phyloP scores from a whole-genome alignment of 2,888 invertebrate genomes.

The Torymus auratus region DNA sequence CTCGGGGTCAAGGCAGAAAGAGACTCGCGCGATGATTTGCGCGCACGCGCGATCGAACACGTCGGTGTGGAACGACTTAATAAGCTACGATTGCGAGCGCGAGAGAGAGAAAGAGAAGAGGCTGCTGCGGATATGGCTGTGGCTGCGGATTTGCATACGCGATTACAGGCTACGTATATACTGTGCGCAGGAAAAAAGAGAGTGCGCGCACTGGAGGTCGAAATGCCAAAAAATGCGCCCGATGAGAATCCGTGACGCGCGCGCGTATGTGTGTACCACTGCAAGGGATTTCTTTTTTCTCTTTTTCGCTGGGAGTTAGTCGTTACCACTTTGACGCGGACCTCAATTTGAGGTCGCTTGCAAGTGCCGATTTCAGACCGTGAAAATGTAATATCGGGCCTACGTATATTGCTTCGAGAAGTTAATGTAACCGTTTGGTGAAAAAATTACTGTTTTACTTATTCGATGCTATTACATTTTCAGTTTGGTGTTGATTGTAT shows the following conservation, averaged over 20 bases:
- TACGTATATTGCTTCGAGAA: too few species aligned
- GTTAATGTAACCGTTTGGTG: too few species aligned
- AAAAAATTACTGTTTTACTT: too few species aligned
- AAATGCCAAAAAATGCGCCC: constrained; percentile 8
- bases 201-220: constrained; percentile 1
- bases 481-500: too few species aligned
- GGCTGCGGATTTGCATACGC: constrained; percentile 76
- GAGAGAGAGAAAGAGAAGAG: background rate
- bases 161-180: constrained; percentile 72
- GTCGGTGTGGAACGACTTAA: constrained; percentile 74
- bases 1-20: constrained; percentile 71
- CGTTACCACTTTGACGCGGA: too few species aligned
- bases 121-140: constrained; percentile 40
- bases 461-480: too few species aligned
- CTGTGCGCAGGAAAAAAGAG: constrained; percentile 24
- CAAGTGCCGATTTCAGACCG: too few species aligned
- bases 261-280: background rate
- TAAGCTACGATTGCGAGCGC: constrained; percentile 72
- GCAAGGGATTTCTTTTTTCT: too few species aligned
- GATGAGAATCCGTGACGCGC: background rate
- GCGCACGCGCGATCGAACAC: constrained; percentile 45
- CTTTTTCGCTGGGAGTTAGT: too few species aligned
- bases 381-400: too few species aligned
- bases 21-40: constrained; percentile 47
- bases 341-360: too few species aligned